Evolutionary conservation across 1,140 invertebrate genomes (phyloP).

Genomic region (Steinernema khuongi): DNA sequence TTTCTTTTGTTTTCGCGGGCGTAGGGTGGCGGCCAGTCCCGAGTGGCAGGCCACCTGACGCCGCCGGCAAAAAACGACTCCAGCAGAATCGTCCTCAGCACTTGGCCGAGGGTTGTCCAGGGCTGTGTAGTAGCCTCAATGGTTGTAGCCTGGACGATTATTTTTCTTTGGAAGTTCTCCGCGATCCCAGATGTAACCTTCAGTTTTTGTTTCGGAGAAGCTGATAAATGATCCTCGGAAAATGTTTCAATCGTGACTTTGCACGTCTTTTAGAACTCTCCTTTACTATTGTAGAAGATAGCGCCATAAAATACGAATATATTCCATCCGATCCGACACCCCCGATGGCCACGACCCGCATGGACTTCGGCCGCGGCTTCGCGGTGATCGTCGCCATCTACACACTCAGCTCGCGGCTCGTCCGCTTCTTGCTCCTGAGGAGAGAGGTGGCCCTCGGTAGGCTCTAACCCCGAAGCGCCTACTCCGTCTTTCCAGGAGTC

Average conservation of each 20-base stretch:
- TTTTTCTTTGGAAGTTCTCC: background rate
- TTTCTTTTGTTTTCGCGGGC: slow-evolving; percentile 7
- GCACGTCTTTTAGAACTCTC: too few species aligned
- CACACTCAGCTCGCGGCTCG: slow-evolving; percentile 13
- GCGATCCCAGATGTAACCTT: too few species aligned
- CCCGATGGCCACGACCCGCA: background rate
- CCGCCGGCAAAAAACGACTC: background rate
- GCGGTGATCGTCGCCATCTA: background rate
- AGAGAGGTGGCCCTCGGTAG: background rate
- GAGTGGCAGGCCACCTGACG: background rate
- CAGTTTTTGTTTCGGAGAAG: too few species aligned
- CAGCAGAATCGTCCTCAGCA: too few species aligned
- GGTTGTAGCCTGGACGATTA: too few species aligned
- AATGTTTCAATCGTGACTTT: too few species aligned
- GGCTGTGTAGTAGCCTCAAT: too few species aligned
- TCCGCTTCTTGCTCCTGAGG: slow-evolving; percentile 20
- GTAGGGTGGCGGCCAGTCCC: background rate
- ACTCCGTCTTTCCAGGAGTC: background rate
- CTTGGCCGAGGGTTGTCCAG: too few species aligned
- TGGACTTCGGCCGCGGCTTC: background rate
- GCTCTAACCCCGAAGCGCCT: background rate
- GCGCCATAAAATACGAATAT: too few species aligned
- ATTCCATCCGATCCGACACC: too few species aligned
- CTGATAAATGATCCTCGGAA: too few species aligned
- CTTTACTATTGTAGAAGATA: too few species aligned